Percentiles rank a stretch among this genome's conserved stretches.
Conservation (phyloP, 1,140 invertebrate species). For the Brachionus rubens region DNA sequence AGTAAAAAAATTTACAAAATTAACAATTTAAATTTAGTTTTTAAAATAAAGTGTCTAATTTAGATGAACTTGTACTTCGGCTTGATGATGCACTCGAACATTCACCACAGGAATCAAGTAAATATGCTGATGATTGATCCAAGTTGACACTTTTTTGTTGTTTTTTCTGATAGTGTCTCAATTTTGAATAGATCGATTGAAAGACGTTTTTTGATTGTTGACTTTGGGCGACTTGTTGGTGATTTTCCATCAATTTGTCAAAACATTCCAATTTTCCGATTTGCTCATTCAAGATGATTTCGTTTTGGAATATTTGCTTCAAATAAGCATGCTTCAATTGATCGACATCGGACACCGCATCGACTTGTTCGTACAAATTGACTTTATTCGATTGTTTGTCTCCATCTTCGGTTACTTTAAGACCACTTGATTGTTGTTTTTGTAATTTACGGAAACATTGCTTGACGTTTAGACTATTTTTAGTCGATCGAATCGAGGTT, state of each 20-base stretch:
- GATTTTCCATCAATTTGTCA: too few relatives aligned
- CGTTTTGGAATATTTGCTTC: conserved; percentile 1
- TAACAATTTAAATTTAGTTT: not conserved
- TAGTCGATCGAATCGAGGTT: not conserved
- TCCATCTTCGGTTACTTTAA: not conserved
- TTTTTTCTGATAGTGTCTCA: not conserved
- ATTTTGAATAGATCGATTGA: not conserved
- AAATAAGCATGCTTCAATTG: not conserved
- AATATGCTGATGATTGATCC: not conserved
- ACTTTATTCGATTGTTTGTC: not conserved
- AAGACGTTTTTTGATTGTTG: too few relatives aligned
- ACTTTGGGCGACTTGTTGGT: too few relatives aligned
- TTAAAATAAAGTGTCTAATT: conserved; percentile 14
- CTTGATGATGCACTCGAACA: conserved; percentile 1
- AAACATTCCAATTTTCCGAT: not conserved
- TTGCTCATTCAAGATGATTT: not conserved
- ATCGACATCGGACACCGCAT: too few relatives aligned
- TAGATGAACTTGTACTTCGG: not conserved
- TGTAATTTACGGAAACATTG: not conserved
- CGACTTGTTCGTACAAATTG: not conserved
- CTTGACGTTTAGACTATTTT: not conserved
- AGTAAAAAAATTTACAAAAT: not conserved
- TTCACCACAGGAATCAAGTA: not conserved
- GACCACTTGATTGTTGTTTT: not conserved
- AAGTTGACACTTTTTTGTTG: not conserved